Conservation (phyloP, 2,113 vertebrate genomes). For the Hoplias malabaricus region DNA sequence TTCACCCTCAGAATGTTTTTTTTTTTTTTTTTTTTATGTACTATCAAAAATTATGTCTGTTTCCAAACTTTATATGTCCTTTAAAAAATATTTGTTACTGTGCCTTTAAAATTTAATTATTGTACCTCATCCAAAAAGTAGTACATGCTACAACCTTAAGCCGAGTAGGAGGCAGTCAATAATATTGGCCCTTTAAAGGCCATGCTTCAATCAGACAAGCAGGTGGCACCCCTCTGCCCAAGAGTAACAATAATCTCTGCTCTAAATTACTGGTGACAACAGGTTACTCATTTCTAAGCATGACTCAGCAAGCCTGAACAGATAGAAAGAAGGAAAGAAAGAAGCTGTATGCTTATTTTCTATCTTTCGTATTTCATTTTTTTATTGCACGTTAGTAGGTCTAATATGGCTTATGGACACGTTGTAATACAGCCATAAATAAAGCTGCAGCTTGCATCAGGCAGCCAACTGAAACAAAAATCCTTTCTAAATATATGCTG, state of each 20-base stretch:
- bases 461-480: constrained; percentile 25
- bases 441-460: constrained; percentile 14
- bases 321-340: background rate
- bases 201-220: background rate
- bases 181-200: background rate
- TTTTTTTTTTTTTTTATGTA: too few relatives aligned
- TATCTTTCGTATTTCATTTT: background rate
- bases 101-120: background rate
- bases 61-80: too few relatives aligned
- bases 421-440: background rate
- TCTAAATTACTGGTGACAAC: background rate
- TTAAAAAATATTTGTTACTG: background rate
- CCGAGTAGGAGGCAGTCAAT: background rate
- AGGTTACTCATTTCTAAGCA: background rate
- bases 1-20: too few relatives aligned
- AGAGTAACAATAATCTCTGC: background rate
- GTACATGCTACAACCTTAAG: background rate
- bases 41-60: too few relatives aligned
- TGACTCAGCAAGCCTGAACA: background rate
- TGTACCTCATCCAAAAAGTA: background rate
- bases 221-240: background rate
- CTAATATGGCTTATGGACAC: background rate
- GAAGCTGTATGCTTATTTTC: background rate
- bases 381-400: background rate
- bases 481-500: background rate